Conservation (phyloP, 2,888 invertebrate genomes). For the Rhyacophila evoluta region DNA sequence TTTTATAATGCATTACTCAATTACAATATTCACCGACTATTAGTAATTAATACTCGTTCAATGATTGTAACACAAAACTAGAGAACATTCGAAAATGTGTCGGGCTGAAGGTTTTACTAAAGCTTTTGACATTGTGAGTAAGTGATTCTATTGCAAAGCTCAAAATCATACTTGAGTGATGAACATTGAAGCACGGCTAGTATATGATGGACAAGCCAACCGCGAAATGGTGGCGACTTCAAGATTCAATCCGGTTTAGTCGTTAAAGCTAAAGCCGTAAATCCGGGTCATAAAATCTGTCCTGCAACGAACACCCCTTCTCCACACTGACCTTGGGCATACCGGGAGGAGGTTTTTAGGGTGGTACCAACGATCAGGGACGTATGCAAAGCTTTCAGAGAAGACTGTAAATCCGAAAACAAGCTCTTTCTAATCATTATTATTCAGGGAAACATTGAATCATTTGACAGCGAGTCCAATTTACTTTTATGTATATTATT, state of each 20-base stretch:
- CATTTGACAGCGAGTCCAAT: too few relatives aligned
- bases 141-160: not conserved
- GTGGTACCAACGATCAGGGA: not conserved
- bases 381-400: not conserved
- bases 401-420: too few relatives aligned
- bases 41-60: too few relatives aligned
- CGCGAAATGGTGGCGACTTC: not conserved
- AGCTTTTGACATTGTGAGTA: not conserved
- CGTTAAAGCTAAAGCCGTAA: constrained; percentile 51
- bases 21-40: too few relatives aligned
- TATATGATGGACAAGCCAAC: not conserved
- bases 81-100: too few relatives aligned
- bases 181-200: not conserved
- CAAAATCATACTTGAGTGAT: not conserved
- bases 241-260: constrained; percentile 47
- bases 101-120: not conserved
- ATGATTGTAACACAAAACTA: too few relatives aligned
- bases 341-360: constrained; percentile 2
- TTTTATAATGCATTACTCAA: too few relatives aligned
- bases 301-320: constrained; percentile 28
- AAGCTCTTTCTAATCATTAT: too few relatives aligned
- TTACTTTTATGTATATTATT: too few relatives aligned
- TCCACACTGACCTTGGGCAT: constrained; percentile 35
- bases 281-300: constrained; percentile 50
- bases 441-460: too few relatives aligned